phyloP scores from a whole-genome alignment of 37 sponge, comb jelly and placozoan genomes.

The Axinella damicornis region DNA sequence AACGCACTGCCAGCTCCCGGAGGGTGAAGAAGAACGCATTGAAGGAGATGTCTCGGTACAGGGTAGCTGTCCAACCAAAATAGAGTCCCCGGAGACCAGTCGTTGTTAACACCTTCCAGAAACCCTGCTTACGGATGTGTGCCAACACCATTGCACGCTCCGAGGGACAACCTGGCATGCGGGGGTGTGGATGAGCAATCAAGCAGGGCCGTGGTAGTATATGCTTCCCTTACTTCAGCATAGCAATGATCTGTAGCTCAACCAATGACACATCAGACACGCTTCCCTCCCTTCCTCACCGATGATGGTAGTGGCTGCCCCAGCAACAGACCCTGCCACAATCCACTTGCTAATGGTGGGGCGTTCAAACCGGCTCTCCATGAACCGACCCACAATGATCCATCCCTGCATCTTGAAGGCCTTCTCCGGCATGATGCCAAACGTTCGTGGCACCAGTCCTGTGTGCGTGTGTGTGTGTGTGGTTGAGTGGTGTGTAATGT shows the following conservation, averaged over 20 bases:
- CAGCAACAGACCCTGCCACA: slow-evolving; percentile 78
- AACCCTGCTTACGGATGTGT: slow-evolving; percentile 77
- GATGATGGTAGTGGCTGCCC: slow-evolving; percentile 82
- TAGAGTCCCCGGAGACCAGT: slow-evolving; percentile 81
- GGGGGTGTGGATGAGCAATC: too few species aligned
- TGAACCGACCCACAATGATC: slow-evolving; percentile 55
- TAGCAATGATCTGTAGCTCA: too few species aligned
- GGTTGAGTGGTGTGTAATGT: too few species aligned
- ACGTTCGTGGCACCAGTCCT: slow-evolving; percentile 77
- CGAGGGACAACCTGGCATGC: slow-evolving; percentile 87
- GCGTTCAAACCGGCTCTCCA: slow-evolving; percentile 34
- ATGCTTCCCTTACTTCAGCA: too few species aligned
- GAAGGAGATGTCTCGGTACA: slow-evolving; percentile 86
- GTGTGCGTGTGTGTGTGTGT: too few species aligned
- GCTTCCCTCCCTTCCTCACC: slow-evolving; percentile 28
- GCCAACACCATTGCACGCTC: slow-evolving; percentile 91
- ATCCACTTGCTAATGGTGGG: slow-evolving; percentile 65
- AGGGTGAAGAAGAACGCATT: slow-evolving; percentile 76
- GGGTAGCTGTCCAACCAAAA: slow-evolving; percentile 61
- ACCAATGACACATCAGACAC: too few species aligned
- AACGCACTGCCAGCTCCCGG: slow-evolving; percentile 45
- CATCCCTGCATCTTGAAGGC: slow-evolving; percentile 90
- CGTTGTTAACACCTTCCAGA: slow-evolving; percentile 61
- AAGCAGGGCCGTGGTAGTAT: too few species aligned
- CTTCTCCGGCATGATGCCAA: slow-evolving; percentile 96